These are phyloP conservation scores for Mormyrus iriodes DNA, from an alignment of 2,113 vertebrate genomes.

Conservation along the genomic window DNA sequence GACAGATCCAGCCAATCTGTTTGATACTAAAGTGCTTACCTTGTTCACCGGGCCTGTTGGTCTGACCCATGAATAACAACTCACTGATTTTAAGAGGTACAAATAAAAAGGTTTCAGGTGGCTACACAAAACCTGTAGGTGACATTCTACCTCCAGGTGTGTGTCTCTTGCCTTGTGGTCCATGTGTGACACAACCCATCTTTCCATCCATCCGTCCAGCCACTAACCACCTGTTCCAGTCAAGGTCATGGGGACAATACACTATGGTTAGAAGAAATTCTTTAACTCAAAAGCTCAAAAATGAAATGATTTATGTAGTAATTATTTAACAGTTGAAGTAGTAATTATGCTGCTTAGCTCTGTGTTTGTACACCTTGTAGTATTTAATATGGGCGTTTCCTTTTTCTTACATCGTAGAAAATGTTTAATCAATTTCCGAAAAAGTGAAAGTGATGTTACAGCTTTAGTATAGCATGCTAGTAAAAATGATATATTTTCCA, in stretches of 20 bases:
- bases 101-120: background rate
- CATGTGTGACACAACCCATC: background rate
- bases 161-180: background rate
- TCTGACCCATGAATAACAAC: background rate
- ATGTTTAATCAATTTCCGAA: constrained; percentile 34
- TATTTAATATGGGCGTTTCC: constrained; percentile 45
- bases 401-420: constrained; percentile 39
- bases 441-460: background rate
- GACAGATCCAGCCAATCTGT: background rate
- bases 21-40: background rate
- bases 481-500: background rate
- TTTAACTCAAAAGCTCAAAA: background rate
- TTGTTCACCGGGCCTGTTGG: background rate
- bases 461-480: background rate
- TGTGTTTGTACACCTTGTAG: constrained; percentile 32
- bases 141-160: background rate
- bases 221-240: background rate
- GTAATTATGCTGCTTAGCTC: constrained; percentile 65
- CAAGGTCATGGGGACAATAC: background rate
- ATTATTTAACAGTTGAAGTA: background rate
- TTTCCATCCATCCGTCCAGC: background rate
- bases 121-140: background rate
- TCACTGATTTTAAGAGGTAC: background rate
- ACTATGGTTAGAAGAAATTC: background rate
- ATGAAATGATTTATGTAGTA: background rate